Base-by-base conservation (phyloP, 2,113 vertebrate genomes). In the Myanophis thanlyinensis region DNA sequence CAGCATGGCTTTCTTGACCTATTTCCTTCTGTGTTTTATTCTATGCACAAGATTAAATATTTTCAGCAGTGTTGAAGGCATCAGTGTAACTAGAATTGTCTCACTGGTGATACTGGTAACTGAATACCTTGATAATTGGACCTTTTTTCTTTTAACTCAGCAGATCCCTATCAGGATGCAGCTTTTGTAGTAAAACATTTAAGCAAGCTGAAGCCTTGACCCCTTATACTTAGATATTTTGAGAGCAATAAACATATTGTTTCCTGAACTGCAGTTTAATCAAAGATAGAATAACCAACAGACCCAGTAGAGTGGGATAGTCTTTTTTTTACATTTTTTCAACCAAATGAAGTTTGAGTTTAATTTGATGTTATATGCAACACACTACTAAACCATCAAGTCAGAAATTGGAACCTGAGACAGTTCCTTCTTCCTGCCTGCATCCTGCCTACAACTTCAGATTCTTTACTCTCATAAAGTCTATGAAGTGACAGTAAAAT, bases 221-320 rank as follows among this genome's bases (percentile, higher is more conserved):
- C 62, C 49, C 85, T 93, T 52, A 92, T 62, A 90, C 15, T 87
- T 94, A 93, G 93, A 90, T 44, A 88, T 49, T 90, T 94, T 8
- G 87, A 90, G 4, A 67, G 85, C 87, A 54, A 51, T 52, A 67
- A 94, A 23, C 87, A 84, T 25, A 47, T 84, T 27, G 4, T 93
- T 95, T 96, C 94, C 93, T 90, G 44, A 0, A 94, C 52, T 88
- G 47, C 25, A 49, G 35, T 91, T 23, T 44, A 18, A 67, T 91
- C n/a, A 91, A 93, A 51, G 54, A 94, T 62, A 54, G 47, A 40
- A 73, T 89, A 91, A 93, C 94, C 53, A 89, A 5, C 1, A 40
- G 2, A 89, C 44, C 88, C 93, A 0, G 56, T 91, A 87, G 93
- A 8, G 91, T 90, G 59, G 54, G 91, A 54, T 90, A 92, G 22